Conservation (phyloP, 2,113 vertebrate genomes). For the Tringa solitaria region DNA sequence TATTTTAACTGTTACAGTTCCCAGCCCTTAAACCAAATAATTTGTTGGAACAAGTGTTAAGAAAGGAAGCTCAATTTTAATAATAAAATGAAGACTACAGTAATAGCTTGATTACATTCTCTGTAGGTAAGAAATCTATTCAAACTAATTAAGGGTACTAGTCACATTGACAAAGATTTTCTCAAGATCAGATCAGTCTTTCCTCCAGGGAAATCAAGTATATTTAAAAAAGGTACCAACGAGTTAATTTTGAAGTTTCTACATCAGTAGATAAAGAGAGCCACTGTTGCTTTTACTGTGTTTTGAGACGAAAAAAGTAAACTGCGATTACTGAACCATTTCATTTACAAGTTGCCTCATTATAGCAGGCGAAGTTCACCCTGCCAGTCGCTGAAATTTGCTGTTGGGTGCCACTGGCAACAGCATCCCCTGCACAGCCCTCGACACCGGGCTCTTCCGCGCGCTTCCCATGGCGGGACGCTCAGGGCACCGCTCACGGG, state of each 20-base stretch:
- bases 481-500: rapidly evolving
- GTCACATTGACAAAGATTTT: neutral
- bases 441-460: rapidly evolving
- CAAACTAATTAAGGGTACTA: neutral
- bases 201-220: neutral
- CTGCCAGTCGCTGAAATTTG: neutral
- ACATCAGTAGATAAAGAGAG: neutral
- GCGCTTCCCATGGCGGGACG: rapidly evolving
- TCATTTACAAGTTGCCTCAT: neutral
- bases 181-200: neutral
- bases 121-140: neutral
- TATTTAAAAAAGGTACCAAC: neutral
- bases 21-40: neutral
- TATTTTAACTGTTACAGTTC: neutral
- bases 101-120: neutral
- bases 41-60: neutral
- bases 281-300: neutral
- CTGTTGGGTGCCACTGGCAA: rapidly evolving
- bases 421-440: neutral
- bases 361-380: neutral
- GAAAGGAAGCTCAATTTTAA: neutral
- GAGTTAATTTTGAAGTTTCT: neutral
- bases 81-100: neutral
- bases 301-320: neutral
- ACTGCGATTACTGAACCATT: neutral